Base-by-base conservation (phyloP, 2,113 vertebrate genomes). In the Tenrec ecaudatus region DNA sequence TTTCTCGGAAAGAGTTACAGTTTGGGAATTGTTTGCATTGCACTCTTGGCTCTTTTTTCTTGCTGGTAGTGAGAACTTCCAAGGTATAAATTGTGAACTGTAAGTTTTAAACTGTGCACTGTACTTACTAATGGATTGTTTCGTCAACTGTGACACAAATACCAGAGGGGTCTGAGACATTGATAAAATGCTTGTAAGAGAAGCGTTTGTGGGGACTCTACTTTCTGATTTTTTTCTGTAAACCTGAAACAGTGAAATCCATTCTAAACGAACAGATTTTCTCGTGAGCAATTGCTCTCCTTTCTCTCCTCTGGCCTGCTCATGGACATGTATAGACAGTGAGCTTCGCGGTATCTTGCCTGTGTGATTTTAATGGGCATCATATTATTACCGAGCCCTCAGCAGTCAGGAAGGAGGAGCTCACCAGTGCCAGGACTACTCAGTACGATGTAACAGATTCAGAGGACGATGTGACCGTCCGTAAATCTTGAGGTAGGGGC, bases 401-500 rank as follows among this genome's bases (percentile, higher is more conserved):
- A 90, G 31, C 3, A 85, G 15, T 84, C 92, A 53, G 66, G 17
- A n/a, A 20, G 10, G 12, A 53, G 2, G 9, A 47, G 2, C 11
- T 94, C 43, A 66, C 71, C 29, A 86, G 58, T 62, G 8, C 29
- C 3, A 80, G 19, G 47, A 7, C 81, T 62, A 9, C 16, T 71
- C 71, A 87, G 5, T 64, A 73, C 47, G 60, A 93, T 5, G 17
- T 43, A 94, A 58, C 4, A 75, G 31, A 76, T 89, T 62, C 87
- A 11, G 53, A 53, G 10, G 22, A 86, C 38, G 69, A 60, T 69
- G 77, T 60, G 60, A 31, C 15, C 84, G 73, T 53, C 66, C 73
- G 22, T 78, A 66, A 81, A 81, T 91, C 75, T 82, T 40, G 8
- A 96, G n/a, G 47, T 69, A 90, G 69, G 36, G 2, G 23, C 31